Percentiles rank a stretch among this genome's conserved stretches.
Conservation (phyloP, 35 echinoderm and acorn worm genomes). For the Lytechinus pictus region DNA sequence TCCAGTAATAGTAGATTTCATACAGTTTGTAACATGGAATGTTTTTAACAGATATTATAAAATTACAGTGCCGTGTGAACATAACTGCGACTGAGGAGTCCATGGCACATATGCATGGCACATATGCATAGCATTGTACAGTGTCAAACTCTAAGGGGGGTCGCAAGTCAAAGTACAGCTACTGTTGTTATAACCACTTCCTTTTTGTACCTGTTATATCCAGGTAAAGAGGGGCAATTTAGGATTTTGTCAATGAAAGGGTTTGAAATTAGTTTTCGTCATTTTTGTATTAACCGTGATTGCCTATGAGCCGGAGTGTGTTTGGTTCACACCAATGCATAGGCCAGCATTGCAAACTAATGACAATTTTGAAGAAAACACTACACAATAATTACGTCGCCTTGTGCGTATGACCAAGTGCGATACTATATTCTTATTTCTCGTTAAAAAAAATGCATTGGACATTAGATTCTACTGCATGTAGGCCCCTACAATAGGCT, state of each 20-base stretch:
- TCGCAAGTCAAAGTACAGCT: background rate
- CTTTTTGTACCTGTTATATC: background rate
- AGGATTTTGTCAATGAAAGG: background rate
- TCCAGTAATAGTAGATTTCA: too few relatives aligned
- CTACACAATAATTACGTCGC: too few relatives aligned
- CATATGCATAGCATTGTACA: background rate
- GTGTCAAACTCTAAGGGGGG: background rate
- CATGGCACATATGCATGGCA: background rate
- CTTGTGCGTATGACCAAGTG: too few relatives aligned
- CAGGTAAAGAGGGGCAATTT: background rate
- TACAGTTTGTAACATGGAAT: too few relatives aligned
- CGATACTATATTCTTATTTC: too few relatives aligned
- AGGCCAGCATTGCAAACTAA: background rate
- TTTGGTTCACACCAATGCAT: background rate
- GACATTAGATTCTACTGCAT: too few relatives aligned
- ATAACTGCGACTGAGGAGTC: background rate
- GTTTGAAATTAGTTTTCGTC: background rate
- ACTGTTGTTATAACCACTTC: conserved; percentile 13
- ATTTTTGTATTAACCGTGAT: background rate
- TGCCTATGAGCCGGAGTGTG: background rate
- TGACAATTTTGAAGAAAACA: too few relatives aligned
- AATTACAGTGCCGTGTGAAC: too few relatives aligned
- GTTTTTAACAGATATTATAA: too few relatives aligned
- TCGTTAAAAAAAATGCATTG: too few relatives aligned
- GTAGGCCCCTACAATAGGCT: too few relatives aligned